A percentile compares a stretch with the other conserved stretches of the same genome.
phyloP scores from a whole-genome alignment of 2,113 vertebrate species.

The Grammomys dolichurus region DNA sequence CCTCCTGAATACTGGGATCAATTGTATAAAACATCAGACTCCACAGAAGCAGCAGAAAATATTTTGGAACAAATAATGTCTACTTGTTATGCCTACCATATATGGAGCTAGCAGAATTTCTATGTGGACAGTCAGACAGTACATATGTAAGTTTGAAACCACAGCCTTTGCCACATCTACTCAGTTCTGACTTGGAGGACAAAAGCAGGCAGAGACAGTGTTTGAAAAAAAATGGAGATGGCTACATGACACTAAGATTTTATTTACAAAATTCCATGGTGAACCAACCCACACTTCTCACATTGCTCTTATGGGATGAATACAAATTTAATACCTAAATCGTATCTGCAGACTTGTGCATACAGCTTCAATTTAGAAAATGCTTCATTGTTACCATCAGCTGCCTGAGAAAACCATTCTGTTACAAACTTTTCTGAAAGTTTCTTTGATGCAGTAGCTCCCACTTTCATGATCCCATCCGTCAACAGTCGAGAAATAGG shows the following conservation, averaged over 20 bases:
- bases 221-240: constrained; percentile 45
- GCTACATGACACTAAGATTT: constrained; percentile 49
- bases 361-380: constrained; percentile 98
- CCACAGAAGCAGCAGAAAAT: constrained; percentile 58
- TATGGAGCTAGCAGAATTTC: neutral
- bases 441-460: constrained; percentile 93
- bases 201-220: constrained; percentile 51
- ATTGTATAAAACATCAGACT: constrained; percentile 28
- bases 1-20: neutral
- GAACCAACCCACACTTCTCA: neutral
- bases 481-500: constrained; percentile 96
- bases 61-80: constrained; percentile 39
- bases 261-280: constrained; percentile 56
- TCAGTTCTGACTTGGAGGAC: constrained; percentile 47
- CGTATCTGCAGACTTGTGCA: constrained; percentile 98
- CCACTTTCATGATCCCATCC: constrained; percentile 96
- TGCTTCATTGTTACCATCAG: constrained; percentile 93
- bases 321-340: constrained; percentile 91
- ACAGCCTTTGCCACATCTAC: constrained; percentile 36
- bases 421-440: constrained; percentile 95
- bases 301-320: constrained; percentile 22
- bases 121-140: constrained; percentile 3
- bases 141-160: constrained; percentile 28
- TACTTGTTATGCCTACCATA: neutral
- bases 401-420: constrained; percentile 96